Base-by-base conservation (phyloP, 2,888 invertebrate species). In the Dryobotodes eremita region DNA sequence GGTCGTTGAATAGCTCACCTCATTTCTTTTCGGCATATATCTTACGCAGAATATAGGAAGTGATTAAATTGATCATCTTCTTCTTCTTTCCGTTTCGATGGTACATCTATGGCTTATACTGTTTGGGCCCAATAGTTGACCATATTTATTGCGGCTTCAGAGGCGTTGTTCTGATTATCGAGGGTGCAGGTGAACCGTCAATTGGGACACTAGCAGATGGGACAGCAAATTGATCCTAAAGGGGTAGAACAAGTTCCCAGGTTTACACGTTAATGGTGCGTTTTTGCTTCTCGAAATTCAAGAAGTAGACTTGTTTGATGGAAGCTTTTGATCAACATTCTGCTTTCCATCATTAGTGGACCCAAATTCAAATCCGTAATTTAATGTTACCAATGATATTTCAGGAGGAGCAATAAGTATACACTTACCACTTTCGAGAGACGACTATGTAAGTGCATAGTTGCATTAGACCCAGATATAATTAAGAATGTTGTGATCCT, bases 1-100 rank as follows among this genome's bases (percentile, higher is more conserved):
- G 26, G 57, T 66, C 55, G 13, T 80, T 55, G 53, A 26, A 36
- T 70, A 64, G n/a, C 36, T 65, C 26, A 53, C 36, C 36, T 70
- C n/a, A 46, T 71, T 71, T 71, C 20, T n/a, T 57, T 74, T 46
- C 23, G n/a, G 42, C 17, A 15, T 26, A 17, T 23, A 15, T 73
- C n/a, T 48, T 31, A 36, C 13, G 31, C 26, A 15, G 1, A 73
- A 53, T 48, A n/a, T 5, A 20, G n/a, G 20, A 77, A 80, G 26
- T 26, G 23, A 82, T 26, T 7, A 46, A 42, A n/a, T 31, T 23
- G n/a, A 55, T 31, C 2, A 31, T 36, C 3, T 36, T 36, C 46
- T 46, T 10, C 46, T 46, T 46, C 10, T 46, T 46, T 46, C 10
- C 46, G 46, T 46, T 46, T 46, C 46, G 46, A 46, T 6, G 10